Base-by-base conservation (phyloP, 1,140 invertebrate species). In the Odontomachus brunneus region DNA sequence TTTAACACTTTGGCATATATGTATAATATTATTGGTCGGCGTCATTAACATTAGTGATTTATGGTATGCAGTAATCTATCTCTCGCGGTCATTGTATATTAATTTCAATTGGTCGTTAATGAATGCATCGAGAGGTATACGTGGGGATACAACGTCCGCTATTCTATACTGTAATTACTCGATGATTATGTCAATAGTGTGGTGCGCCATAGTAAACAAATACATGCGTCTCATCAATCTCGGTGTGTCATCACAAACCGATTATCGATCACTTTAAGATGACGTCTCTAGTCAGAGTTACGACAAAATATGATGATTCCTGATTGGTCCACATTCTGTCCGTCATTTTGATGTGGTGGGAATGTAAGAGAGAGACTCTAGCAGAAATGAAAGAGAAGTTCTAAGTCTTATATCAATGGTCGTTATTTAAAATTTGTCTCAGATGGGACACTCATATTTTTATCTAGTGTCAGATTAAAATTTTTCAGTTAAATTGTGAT, bases 61-160 rank as follows among this genome's bases (percentile, higher is more conserved):
- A 48, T 44, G 24, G 3, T 1, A 29, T 29, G 29, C 60, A 57
- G 22, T 48, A 59, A 71, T 80, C 38, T 71, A 71, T 80, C 38
- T 44, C 38, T 44, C 75, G 69, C 5, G 5, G n/a, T 57, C 51
- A 71, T 80, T 80, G 51, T 69, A 57, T 59, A 80, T 80, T 80
- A 80, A 80, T 80, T 59, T 80, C 51, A 44, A 80, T 71, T 71
- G 51, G 48, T 59, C 69, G 51, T 80, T 69, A 80, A 69, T 71
- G 38, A 80, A 80, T 69, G 51, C 38, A 29, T 59, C n/a, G 9
- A 75, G 33, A 57, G 38, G 48, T 29, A 69, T 29, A 55, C 19
- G 26, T 44, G 33, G 44, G 49, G 15, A 63, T 11, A 76, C 33
- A 59, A 5, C n/a, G 14, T 71, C 17, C 3, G 29, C 24, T 69